phyloP scores from a whole-genome alignment of 2,113 vertebrate genomes.

The Dicaeum eximium region DNA sequence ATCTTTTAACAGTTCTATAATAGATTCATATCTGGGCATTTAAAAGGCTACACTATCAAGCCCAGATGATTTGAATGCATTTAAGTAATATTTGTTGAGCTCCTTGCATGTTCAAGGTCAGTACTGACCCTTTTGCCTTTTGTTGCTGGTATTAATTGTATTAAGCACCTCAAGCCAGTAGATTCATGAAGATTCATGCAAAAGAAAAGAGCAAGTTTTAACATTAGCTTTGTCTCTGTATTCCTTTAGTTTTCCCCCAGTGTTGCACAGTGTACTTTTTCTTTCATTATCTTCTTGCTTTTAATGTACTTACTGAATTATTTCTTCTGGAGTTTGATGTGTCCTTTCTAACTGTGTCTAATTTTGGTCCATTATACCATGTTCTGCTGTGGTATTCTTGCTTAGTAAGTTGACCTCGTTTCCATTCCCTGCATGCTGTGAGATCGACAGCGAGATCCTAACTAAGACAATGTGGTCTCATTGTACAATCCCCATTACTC shows the following conservation, averaged over 20 bases:
- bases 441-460: not conserved
- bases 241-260: not conserved
- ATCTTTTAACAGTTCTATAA: not conserved
- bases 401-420: constrained; percentile 23
- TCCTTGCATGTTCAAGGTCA: not conserved
- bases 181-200: not conserved
- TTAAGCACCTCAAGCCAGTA: not conserved
- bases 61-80: not conserved
- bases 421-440: constrained; percentile 4
- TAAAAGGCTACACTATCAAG: not conserved
- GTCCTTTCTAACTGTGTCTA: not conserved
- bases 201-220: not conserved
- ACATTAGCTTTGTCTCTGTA: not conserved
- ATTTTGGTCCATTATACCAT: not conserved
- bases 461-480: not conserved
- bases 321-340: not conserved
- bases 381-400: constrained; percentile 3
- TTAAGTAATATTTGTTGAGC: not conserved
- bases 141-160: not conserved
- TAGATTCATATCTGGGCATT: not conserved
- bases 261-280: not conserved
- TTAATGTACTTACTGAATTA: not conserved
- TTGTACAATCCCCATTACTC: not conserved
- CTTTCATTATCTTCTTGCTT: not conserved
- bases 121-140: not conserved